Evolutionary conservation across 2,113 vertebrate species (phyloP).

Genomic region (Paralichthys olivaceus): DNA sequence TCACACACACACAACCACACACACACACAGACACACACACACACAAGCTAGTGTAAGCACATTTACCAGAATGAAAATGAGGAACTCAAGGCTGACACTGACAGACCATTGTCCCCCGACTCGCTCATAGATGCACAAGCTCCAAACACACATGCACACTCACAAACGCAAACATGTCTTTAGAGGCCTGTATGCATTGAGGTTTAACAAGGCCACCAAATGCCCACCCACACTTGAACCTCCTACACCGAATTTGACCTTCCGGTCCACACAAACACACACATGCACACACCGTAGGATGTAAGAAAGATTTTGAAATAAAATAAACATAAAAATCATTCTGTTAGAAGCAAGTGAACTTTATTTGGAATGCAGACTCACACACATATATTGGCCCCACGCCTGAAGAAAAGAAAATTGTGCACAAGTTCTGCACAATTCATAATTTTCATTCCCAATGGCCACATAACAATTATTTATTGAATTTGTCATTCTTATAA

Average conservation of each 20-base stretch:
- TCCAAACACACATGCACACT: conserved; percentile 15
- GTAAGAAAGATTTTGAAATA: neutral
- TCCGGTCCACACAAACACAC: neutral
- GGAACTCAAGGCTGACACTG: conserved; percentile 54
- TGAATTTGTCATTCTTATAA: neutral
- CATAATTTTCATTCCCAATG: neutral
- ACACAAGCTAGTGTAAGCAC: conserved; percentile 35
- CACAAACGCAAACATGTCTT: conserved; percentile 3
- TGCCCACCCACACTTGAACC: conserved; percentile 5
- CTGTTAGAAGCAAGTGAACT: neutral
- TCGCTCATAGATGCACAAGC: conserved; percentile 20
- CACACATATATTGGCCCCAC: conserved; percentile 2
- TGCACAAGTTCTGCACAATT: neutral
- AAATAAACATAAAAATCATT: neutral
- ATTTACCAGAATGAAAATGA: conserved; percentile 33
- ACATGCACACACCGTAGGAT: neutral
- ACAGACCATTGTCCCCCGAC: conserved; percentile 24
- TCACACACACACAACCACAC: conserved; percentile 6
- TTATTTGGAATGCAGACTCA: neutral
- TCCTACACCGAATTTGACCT: conserved; percentile 6
- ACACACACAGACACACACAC: conserved; percentile 19
- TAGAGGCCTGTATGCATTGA: conserved; percentile 2
- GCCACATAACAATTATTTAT: neutral
- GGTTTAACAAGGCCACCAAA: conserved; percentile 38
- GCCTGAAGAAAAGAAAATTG: neutral